Percentiles rank a stretch among this genome's conserved stretches.
These are phyloP conservation scores for Hormaphis cornu DNA, from an alignment of 1,140 invertebrate species.

Conservation along the genomic window DNA sequence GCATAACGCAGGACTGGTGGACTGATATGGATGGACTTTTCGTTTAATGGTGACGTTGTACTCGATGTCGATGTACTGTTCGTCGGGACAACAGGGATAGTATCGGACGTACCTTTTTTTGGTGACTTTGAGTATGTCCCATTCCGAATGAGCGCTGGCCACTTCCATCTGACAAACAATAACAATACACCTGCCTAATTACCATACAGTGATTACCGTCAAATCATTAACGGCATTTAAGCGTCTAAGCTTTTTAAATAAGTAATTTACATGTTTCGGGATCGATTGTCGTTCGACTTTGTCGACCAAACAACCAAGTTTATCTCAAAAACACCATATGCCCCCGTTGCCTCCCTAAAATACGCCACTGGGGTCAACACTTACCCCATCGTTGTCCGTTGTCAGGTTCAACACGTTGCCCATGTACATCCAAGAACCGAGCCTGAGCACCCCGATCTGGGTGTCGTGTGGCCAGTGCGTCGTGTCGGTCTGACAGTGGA, in stretches of 20 bases:
- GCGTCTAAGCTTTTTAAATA: too few relatives aligned
- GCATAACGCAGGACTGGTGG: background rate
- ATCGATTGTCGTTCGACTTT: too few relatives aligned
- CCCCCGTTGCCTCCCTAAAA: background rate
- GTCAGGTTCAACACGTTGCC: constrained; percentile 53
- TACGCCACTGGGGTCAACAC: too few relatives aligned
- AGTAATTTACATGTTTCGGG: background rate
- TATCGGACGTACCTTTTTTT: background rate
- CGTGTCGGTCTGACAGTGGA: constrained; percentile 58
- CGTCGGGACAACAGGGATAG: background rate
- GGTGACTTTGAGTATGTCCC: background rate
- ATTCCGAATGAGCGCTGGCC: background rate
- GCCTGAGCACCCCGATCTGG: constrained; percentile 54
- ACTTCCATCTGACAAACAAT: background rate
- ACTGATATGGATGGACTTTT: background rate
- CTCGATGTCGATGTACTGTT: background rate
- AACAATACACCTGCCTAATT: background rate
- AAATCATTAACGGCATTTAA: too few relatives aligned
- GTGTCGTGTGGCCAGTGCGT: constrained; percentile 60
- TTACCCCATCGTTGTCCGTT: background rate
- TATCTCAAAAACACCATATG: too few relatives aligned
- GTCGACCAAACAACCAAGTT: too few relatives aligned
- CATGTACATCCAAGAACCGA: constrained; percentile 61
- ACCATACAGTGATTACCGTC: background rate
- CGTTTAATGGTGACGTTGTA: background rate